Evolutionary conservation across 2,797 vertebrate genomes (phyloP).

Genomic region (Argya squamiceps): DNA sequence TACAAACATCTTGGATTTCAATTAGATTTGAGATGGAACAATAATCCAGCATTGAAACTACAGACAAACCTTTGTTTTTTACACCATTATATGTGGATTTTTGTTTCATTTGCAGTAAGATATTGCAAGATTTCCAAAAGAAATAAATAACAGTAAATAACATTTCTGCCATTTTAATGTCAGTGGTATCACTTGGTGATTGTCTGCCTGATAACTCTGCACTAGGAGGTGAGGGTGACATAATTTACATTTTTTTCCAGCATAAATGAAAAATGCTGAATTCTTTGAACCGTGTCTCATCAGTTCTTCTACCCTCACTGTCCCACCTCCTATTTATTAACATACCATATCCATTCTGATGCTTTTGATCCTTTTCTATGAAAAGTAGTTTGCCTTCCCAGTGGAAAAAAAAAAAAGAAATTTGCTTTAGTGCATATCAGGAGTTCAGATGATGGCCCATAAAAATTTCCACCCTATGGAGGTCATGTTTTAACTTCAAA

Average conservation of each 20-base stretch:
- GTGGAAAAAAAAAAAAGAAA: slow-evolving; percentile 70
- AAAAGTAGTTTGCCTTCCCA: slow-evolving; percentile 73
- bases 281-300: slow-evolving; percentile 66
- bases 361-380: slow-evolving; percentile 63
- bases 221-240: slow-evolving; percentile 62
- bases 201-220: slow-evolving; percentile 73
- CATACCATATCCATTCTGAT: slow-evolving; percentile 50
- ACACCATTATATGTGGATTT: slow-evolving; percentile 7
- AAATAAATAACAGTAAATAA: slow-evolving; percentile 68
- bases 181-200: slow-evolving; percentile 55
- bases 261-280: slow-evolving; percentile 66
- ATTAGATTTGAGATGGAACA: slow-evolving; percentile 71
- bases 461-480: slow-evolving; percentile 37
- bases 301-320: slow-evolving; percentile 60
- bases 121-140: slow-evolving; percentile 49
- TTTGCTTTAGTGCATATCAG: slow-evolving; percentile 65
- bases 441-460: slow-evolving; percentile 59
- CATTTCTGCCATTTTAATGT: slow-evolving; percentile 64
- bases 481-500: slow-evolving; percentile 47
- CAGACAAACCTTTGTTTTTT: slow-evolving; percentile 55
- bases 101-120: slow-evolving; percentile 52
- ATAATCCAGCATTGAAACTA: slow-evolving; percentile 51
- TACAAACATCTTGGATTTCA: slow-evolving; percentile 75
- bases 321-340: slow-evolving; percentile 72
- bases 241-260: slow-evolving; percentile 76